These are phyloP conservation scores for Gila orcuttii DNA, from an alignment of 2,113 vertebrate species.

Conservation along the genomic window DNA sequence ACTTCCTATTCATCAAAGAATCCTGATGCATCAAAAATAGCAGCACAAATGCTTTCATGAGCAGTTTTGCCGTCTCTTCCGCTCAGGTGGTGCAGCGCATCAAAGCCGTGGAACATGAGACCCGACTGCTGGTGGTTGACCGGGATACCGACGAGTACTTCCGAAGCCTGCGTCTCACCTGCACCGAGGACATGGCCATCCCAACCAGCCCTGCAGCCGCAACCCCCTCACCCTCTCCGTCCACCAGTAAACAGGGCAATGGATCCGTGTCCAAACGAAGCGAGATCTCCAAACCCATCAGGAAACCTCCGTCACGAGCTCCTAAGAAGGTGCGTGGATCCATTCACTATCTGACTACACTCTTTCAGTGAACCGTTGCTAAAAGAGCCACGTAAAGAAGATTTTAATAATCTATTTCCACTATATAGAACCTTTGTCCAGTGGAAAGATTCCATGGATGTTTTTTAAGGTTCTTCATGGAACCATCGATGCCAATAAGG, in stretches of 20 bases:
- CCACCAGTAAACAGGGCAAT: slow-evolving; percentile 67
- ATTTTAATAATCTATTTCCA: no score
- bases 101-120: slow-evolving; percentile 88
- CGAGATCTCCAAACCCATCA: slow-evolving; percentile 74
- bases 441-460: no score
- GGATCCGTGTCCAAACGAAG: slow-evolving; percentile 59
- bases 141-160: slow-evolving; percentile 89
- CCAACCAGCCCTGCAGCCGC: slow-evolving; percentile 47
- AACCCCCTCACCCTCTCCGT: not conserved
- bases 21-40: not conserved
- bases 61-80: not conserved
- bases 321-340: slow-evolving; percentile 84
- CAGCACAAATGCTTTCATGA: no score
- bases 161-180: slow-evolving; percentile 83
- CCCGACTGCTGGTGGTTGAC: slow-evolving; percentile 90
- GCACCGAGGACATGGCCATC: slow-evolving; percentile 86
- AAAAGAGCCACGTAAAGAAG: no score
- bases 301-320: slow-evolving; percentile 77
- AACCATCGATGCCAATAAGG: no score
- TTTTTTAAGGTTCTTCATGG: no score
- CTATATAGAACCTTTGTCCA: no score
- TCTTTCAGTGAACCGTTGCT: not conserved
- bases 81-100: slow-evolving; percentile 94
- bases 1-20: no score
- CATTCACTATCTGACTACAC: not conserved